These are phyloP conservation scores for Hylaeus anthracinus DNA, from an alignment of 1,140 invertebrate genomes.

Conservation along the genomic window DNA sequence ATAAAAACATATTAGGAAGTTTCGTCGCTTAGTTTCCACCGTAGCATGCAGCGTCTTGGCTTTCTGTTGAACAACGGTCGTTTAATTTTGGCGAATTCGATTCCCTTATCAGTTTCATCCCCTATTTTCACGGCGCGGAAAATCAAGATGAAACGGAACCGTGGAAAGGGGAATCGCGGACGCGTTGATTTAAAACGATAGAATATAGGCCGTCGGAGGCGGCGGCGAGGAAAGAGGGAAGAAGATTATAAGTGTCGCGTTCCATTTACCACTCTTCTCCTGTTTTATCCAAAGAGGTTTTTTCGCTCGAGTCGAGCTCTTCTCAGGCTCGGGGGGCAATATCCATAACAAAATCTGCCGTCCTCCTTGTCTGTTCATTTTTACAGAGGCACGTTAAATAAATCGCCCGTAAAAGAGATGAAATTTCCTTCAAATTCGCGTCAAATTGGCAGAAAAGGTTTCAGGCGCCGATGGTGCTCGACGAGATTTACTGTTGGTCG, in stretches of 20 bases:
- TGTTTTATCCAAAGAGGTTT: slow-evolving; percentile 55
- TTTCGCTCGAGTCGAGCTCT: slow-evolving; percentile 55
- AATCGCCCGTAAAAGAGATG: slow-evolving; percentile 61
- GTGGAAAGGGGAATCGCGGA: slow-evolving; percentile 30
- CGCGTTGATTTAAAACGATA: slow-evolving; percentile 47
- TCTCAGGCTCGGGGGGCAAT: slow-evolving; percentile 58
- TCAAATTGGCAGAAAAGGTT: slow-evolving; percentile 39
- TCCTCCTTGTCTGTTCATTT: slow-evolving; percentile 32
- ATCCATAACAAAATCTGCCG: slow-evolving; percentile 64
- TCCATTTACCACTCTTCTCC: slow-evolving; percentile 62
- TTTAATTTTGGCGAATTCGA: slow-evolving; percentile 31
- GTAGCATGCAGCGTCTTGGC: neutral
- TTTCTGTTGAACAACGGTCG: neutral
- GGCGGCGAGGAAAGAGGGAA: slow-evolving; percentile 25
- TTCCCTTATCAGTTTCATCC: slow-evolving; percentile 44
- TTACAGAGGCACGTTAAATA: slow-evolving; percentile 59
- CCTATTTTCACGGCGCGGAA: slow-evolving; percentile 21
- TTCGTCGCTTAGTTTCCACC: neutral
- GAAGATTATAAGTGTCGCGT: slow-evolving; percentile 71
- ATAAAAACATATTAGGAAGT: neutral
- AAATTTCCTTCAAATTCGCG: slow-evolving; percentile 61
- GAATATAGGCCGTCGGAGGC: slow-evolving; percentile 21
- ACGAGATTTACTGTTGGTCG: neutral
- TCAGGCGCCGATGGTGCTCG: neutral
- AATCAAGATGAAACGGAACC: slow-evolving; percentile 44